Conservation (phyloP, 2,797 vertebrate species). For the Amazona ochrocephala region DNA sequence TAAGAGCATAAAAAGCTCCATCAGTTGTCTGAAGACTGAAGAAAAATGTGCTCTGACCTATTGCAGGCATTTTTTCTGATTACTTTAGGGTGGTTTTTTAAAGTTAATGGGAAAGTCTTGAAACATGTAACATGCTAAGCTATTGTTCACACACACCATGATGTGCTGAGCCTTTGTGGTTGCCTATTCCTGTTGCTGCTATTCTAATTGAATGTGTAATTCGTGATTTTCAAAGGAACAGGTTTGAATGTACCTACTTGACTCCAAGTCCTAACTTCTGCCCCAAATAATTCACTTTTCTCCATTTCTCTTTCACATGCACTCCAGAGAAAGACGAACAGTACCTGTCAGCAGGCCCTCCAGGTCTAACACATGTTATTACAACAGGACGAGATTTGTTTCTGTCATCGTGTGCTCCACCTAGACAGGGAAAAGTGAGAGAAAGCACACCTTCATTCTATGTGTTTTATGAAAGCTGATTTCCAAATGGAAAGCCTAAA, state of each 20-base stretch:
- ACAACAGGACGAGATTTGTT: slow-evolving; percentile 98
- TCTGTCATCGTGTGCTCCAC: slow-evolving; percentile 93
- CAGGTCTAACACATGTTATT: slow-evolving; percentile 93
- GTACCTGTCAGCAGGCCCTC: slow-evolving; percentile 96
- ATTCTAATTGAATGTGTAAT: not conserved
- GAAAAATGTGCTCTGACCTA: not conserved
- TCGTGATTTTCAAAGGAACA: not conserved
- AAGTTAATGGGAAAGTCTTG: not conserved
- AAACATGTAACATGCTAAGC: not conserved
- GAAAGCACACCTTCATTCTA: slow-evolving; percentile 1
- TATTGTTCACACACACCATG: not conserved
- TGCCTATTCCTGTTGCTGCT: not conserved
- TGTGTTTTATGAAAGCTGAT: slow-evolving; percentile 17
- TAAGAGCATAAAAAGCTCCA: not conserved
- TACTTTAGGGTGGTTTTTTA: not conserved
- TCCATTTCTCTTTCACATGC: slow-evolving; percentile 42
- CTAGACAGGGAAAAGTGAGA: slow-evolving; percentile 72
- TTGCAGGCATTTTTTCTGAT: not conserved
- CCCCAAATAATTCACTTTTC: slow-evolving; percentile 33
- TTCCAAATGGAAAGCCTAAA: slow-evolving; percentile 23
- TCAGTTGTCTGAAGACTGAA: not conserved
- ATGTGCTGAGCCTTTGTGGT: not conserved
- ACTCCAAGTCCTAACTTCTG: slow-evolving; percentile 7
- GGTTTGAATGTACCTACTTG: not conserved
- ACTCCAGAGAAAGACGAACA: slow-evolving; percentile 61